These are phyloP conservation scores for Wasmannia auropunctata DNA, from an alignment of 1,140 invertebrate species.

Conservation along the genomic window DNA sequence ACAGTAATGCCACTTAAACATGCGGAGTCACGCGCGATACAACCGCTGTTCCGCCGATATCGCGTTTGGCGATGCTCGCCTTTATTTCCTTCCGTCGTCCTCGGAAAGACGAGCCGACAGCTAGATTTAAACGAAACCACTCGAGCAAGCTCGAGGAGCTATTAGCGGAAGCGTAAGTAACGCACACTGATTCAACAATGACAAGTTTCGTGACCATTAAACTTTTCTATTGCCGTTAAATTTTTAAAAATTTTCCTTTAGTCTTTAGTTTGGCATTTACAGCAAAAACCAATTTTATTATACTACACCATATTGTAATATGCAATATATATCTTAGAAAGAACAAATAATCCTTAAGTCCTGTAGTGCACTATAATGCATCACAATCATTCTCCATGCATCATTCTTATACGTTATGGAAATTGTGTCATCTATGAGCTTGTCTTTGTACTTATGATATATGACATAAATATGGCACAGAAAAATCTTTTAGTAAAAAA, in stretches of 20 bases:
- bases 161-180: neutral
- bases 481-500: constrained; percentile 2
- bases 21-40: constrained; percentile 76
- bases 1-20: constrained; percentile 70
- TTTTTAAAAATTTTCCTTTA: neutral
- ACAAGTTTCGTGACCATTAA: neutral
- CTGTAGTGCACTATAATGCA: neutral
- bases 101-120: neutral
- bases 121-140: constrained; percentile 20
- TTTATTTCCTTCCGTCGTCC: constrained; percentile 51
- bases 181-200: neutral
- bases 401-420: constrained; percentile 13
- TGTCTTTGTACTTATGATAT: neutral
- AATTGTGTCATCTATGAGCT: constrained; percentile 16
- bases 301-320: neutral
- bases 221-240: neutral
- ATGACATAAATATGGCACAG: neutral
- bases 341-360: neutral
- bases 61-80: constrained; percentile 39
- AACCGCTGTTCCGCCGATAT: constrained; percentile 63
- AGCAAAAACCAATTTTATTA: neutral
- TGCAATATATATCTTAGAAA: constrained; percentile 10
- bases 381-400: constrained; percentile 9
- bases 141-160: neutral
- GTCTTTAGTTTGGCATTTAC: neutral